These are phyloP conservation scores for Venusia cambrica DNA, from an alignment of 2,888 invertebrate genomes.

Conservation along the genomic window DNA sequence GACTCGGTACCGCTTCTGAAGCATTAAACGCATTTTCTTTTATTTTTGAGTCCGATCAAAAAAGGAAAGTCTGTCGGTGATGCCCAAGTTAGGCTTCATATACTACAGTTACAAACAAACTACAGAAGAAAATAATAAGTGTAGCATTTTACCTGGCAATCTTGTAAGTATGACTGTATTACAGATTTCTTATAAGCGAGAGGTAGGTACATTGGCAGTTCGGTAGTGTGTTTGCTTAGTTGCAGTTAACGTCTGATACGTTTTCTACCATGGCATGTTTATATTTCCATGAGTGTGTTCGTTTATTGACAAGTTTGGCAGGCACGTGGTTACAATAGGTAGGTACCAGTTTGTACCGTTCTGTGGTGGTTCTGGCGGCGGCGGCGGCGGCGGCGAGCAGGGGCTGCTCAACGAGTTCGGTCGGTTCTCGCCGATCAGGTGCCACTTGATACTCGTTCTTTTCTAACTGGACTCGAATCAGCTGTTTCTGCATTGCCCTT, in stretches of 20 bases:
- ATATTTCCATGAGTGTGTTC: constrained; percentile 35
- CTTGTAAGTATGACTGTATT: no score
- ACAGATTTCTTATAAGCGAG: constrained; percentile 7
- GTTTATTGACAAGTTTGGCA: constrained; percentile 62
- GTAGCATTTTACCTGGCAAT: no score
- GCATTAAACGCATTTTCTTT: constrained; percentile 44
- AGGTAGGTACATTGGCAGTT: not conserved
- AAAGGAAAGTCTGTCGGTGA: constrained; percentile 31
- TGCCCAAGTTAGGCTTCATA: constrained; percentile 16
- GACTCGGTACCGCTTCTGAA: constrained; percentile 51
- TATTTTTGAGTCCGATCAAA: constrained; percentile 40
- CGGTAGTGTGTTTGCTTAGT: no score
- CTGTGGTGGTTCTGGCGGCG: constrained; percentile 49
- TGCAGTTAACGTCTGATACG: no score
- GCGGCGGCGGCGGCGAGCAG: no score
- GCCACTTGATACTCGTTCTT: constrained; percentile 75
- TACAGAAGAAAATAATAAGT: no score
- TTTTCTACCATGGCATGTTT: constrained; percentile 16
- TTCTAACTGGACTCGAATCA: constrained; percentile 77
- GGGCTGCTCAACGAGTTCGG: constrained; percentile 74
- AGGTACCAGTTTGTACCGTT: constrained; percentile 77
- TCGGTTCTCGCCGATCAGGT: constrained; percentile 74
- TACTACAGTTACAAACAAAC: no score
- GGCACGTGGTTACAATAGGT: constrained; percentile 71
- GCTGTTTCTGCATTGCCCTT: constrained; percentile 64